Conservation (phyloP, 2,113 vertebrate genomes). For the Dryoscopus gambensis region DNA sequence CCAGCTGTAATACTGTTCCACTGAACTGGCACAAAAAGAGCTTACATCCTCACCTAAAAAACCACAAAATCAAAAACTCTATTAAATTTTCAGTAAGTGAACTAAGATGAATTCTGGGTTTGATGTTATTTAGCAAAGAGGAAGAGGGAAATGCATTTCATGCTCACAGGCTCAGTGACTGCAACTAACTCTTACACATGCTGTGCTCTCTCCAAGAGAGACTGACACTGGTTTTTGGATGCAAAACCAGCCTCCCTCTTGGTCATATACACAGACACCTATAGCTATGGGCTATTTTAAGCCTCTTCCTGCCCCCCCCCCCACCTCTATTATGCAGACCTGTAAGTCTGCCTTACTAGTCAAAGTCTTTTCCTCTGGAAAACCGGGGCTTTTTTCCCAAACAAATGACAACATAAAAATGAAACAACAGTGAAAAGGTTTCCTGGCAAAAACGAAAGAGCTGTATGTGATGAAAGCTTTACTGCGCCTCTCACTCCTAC, state of each 20-base stretch:
- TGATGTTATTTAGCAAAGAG: neutral
- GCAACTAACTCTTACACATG: neutral
- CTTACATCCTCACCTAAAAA: conserved; percentile 83
- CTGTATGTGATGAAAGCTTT: neutral
- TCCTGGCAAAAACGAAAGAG: neutral
- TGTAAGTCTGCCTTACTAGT: neutral
- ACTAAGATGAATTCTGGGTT: neutral
- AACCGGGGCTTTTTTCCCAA: neutral
- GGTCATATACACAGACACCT: neutral
- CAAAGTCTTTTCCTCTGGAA: neutral
- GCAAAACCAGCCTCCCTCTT: neutral
- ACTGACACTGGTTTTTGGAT: neutral
- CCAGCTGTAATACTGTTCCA: conserved; percentile 95
- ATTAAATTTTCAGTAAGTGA: neutral
- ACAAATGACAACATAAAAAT: neutral
- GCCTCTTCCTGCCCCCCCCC: neutral
- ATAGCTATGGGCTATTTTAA: neutral
- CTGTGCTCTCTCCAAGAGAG: neutral
- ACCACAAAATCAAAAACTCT: neutral
- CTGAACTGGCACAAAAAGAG: conserved; percentile 89
- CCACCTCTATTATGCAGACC: neutral
- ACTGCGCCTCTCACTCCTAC: neutral
- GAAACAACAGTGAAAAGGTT: neutral
- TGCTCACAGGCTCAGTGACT: neutral
- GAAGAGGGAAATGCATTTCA: neutral